Base-by-base conservation (phyloP, 2,888 invertebrate species). In the Ceramica pisi region DNA sequence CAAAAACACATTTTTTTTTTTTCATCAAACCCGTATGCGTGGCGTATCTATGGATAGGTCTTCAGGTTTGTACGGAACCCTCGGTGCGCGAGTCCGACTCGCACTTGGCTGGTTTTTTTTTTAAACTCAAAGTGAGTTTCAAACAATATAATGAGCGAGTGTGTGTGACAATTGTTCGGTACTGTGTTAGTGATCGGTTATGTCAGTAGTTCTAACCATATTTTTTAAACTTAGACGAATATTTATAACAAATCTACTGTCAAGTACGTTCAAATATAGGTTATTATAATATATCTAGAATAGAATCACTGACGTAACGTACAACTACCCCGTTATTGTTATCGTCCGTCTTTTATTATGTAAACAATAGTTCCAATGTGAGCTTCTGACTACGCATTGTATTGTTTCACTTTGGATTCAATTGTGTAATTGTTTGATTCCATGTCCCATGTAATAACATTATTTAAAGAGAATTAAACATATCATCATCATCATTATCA, bases 311-410 rank as follows among this genome's bases (percentile, higher is more conserved):
- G 50, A 64, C 48, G 57, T 46, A 55, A 77, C n/a, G 26, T 41
- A 23, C 21, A 53, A 67, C 53, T 57, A 51, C 31, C 14, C 51
- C 48, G 61, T 62, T 70, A 66, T 61, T 53, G 71, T 62, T 79
- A 81, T 71, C 53, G 44, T 38, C 23, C 26, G 46, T 55, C 41
- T 78, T 66, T 57, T 77, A 64, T 67, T 67, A 71, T 59, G 50
- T 77, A 62, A 77, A 81, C 55, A 65, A 71, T 55, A 48, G 59
- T 62, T 66, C 16, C 19, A 16, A 60, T 57, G 23, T 46, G 21
- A 63, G 62, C 62, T 60, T 67, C 41, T 46, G 41, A 70, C 23
- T 51, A 46, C 21, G 35, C 31, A 35, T 26, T 66, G 53, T 69
- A 75, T 81, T 53, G 55, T 56, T 60, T 44, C 23, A 61, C 19